These are phyloP conservation scores for Reticulitermes lucifugus DNA, from an alignment of 2,888 invertebrate species.

Conservation along the genomic window DNA sequence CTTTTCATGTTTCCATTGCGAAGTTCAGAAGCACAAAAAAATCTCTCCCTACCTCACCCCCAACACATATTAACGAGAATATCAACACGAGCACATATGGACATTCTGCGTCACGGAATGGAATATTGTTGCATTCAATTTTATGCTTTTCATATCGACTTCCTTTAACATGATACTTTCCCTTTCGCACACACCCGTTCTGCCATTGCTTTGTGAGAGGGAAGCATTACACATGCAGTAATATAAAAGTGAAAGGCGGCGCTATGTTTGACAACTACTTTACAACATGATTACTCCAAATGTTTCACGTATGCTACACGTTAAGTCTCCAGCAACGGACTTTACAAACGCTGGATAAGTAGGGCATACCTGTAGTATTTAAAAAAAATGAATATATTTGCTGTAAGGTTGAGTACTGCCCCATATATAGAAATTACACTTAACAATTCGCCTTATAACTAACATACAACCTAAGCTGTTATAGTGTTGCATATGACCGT, in stretches of 20 bases:
- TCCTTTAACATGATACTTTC: neutral
- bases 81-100: neutral
- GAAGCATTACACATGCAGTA: neutral
- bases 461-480: no score
- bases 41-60: neutral
- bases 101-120: neutral
- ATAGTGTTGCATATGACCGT: no score
- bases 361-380: no score
- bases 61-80: neutral
- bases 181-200: neutral
- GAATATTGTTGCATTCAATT: neutral
- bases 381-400: no score
- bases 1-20: constrained; percentile 5
- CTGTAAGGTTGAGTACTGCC: no score
- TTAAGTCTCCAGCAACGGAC: no score
- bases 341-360: no score
- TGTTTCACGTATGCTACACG: neutral
- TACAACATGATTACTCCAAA: neutral
- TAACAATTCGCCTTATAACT: no score
- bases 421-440: no score
- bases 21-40: neutral
- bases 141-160: neutral
- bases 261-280: neutral
- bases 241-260: neutral
- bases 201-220: constrained; percentile 4